Evolutionary conservation across 2,888 invertebrate genomes (phyloP), one percentile per base, ranked within the genome.

Genomic region (Diarsia rubi): DNA sequence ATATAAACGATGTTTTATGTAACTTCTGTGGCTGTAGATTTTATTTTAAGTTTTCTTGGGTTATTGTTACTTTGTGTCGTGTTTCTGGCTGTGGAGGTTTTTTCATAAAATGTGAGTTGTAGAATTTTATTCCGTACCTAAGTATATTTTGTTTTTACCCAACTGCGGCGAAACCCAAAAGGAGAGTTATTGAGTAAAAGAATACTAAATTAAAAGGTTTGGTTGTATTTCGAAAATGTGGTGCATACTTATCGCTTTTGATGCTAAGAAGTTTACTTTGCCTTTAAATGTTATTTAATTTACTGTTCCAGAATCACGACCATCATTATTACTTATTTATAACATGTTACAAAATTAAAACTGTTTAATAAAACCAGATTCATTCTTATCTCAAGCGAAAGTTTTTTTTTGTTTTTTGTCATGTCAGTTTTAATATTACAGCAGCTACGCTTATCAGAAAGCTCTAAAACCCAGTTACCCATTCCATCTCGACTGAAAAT

Each of bases 1-100:
- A 75, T 59, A 75, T 64, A 79, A 63, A 75, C 65, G 45, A 73
- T 73, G 74, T 78, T 78, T 74, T 73, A 67, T 73, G 69, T 49
- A 67, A 42, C 62, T 54, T 54, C 47, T 31, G 79, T 54, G 45
- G 37, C 12, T 44, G 70, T 52, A 52, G 12, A 64, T 74, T 79
- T 73, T 60, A 65, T 79, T 79, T 79, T 57, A 68, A 64, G n/a
- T 62, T 62, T 62, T 74, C 24, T 42, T 59, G 14, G 69, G n/a
- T 45, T 69, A 52, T 54, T 63, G 49, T 68, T 63, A 49, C n/a
- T 62, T 47, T 59, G 14, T 68, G 27, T 31, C 44, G 31, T 57
- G 47, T 14, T 42, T 71, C 16, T 44, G 45, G 11, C 1, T 5
- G 3, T 16, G 0, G 4, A 3, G 1, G 14, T 45, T 59, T 16